These are phyloP conservation scores for Sclerodermus sp. DNA, from an alignment of 2,888 invertebrate species.

Conservation along the genomic window DNA sequence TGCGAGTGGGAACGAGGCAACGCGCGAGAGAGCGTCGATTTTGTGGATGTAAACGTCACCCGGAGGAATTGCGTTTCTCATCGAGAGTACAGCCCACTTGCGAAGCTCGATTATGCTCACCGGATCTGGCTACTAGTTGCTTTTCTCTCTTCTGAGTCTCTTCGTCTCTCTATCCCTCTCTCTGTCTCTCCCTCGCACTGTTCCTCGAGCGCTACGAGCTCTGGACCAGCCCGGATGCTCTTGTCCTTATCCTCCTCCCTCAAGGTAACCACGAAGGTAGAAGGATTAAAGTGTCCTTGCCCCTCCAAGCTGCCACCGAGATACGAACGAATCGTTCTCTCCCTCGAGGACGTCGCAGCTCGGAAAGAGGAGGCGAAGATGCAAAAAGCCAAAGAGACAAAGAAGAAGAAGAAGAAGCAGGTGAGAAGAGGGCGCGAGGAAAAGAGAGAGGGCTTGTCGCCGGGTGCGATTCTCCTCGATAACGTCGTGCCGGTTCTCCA, in stretches of 20 bases:
- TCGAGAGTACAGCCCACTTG: conserved; percentile 8
- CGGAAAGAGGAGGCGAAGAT: no score
- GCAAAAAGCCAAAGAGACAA: conserved; percentile 5
- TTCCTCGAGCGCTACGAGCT: background rate
- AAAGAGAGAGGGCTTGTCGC: conserved; percentile 30
- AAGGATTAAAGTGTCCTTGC: conserved; percentile 31
- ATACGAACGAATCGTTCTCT: conserved; percentile 14
- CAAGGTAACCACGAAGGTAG: conserved; percentile 16
- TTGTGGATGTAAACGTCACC: conserved; percentile 6
- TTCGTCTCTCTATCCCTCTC: background rate
- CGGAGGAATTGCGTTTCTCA: conserved; percentile 11
- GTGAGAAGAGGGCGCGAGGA: conserved; percentile 9
- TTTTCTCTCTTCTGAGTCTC: background rate
- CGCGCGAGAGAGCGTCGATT: conserved; percentile 1
- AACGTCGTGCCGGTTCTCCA: conserved; percentile 39
- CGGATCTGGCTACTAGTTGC: background rate
- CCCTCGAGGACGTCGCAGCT: conserved; percentile 18
- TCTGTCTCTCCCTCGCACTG: background rate
- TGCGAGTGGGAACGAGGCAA: conserved; percentile 9
- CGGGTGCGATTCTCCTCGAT: conserved; percentile 31
- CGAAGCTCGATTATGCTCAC: conserved; percentile 10
- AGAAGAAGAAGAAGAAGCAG: conserved; percentile 10
- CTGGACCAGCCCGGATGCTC: no score
- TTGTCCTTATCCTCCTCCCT: background rate
- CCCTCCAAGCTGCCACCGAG: conserved; percentile 12